phyloP scores from a whole-genome alignment of 2,888 invertebrate genomes.

The Gonocerus acuteangulatus region DNA sequence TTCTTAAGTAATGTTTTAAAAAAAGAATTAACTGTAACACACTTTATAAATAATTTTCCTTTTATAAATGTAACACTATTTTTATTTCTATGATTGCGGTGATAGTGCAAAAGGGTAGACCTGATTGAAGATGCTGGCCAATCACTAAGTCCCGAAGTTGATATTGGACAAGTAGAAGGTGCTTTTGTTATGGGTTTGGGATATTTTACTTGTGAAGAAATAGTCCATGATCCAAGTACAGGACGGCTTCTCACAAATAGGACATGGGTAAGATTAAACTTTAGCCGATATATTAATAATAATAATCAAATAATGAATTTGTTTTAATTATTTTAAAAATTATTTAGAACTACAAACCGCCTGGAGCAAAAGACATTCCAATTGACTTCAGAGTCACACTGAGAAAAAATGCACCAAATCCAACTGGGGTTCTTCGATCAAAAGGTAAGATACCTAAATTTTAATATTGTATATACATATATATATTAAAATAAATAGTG shows the following conservation, averaged over 20 bases:
- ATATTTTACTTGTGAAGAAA: constrained; percentile 66
- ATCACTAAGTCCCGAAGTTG: constrained; percentile 64
- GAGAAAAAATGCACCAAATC: constrained; percentile 57
- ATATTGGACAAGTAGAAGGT: constrained; percentile 58
- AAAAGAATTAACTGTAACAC: too few relatives aligned
- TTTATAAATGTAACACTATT: too few relatives aligned
- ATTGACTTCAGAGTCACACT: constrained; percentile 66
- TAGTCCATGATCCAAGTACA: constrained; percentile 54
- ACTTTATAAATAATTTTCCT: too few relatives aligned
- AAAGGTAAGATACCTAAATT: constrained; percentile 61
- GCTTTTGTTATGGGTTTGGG: constrained; percentile 54
- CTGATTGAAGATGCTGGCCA: constrained; percentile 67
- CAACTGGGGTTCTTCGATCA: constrained; percentile 61
- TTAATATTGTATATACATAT: too few relatives aligned
- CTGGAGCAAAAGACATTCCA: constrained; percentile 70
- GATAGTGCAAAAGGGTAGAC: constrained; percentile 59
- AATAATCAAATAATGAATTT: too few relatives aligned
- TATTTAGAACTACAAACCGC: constrained; percentile 68
- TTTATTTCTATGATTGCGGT: too few relatives aligned
- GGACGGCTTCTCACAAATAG: constrained; percentile 65
- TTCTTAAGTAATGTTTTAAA: too few relatives aligned
- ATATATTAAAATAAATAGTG: too few relatives aligned
- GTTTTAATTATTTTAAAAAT: too few relatives aligned
- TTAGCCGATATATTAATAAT: too few relatives aligned
- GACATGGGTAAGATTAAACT: constrained; percentile 65